Base-by-base conservation (phyloP, 2,113 vertebrate genomes). In the Nanorana parkeri region DNA sequence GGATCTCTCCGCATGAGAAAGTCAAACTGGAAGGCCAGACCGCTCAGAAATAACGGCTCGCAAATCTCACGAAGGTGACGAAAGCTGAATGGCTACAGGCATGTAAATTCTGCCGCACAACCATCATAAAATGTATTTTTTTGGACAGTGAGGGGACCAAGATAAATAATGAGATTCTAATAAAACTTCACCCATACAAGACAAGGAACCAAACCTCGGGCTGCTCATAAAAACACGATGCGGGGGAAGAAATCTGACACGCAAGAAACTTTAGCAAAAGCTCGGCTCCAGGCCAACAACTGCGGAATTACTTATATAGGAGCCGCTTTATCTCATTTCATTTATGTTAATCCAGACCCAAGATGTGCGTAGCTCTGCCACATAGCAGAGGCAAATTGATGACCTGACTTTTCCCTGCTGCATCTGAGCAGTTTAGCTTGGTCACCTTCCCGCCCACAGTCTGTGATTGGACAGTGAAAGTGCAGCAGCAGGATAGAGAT, bases 51-150 rank as follows among this genome's bases (percentile, higher is more conserved):
- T 51, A 83, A 71, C 82, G 64, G 51, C 81, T 84, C 84, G 51
- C 85, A 86, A 86, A 87, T 85, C 88, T 87, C 84, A 54, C 73
- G 77, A 81, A 89, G 85, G 85, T 58, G 24, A 66, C 85, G 89
- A 89, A 90, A 88, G 32, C 77, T 76, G 86, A 87, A 60, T 84
- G 84, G 86, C 80, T 87, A 87, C 86, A 85, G 68, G 87, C 2
- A 21, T 85, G 81, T 82, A 87, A 91, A 88, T 88, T 85, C 86
- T 85, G 68, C 84, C 78, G 85, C 84, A 89, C 87, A 84, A 88
- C 87, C 7, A 73, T 86, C 68, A 85, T 36, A 20, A 56, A 73
- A 72, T 86, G n/a, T 90, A 86, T 86, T 90, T 90, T 78, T 87
- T 84, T 91, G 88, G 89, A 88, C 54, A 67, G 68, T 15, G 51